A percentile compares a stretch with the other conserved stretches of the same genome.
Evolutionary conservation across 2,113 vertebrate species (phyloP).

Genomic region (Puma concolor): DNA sequence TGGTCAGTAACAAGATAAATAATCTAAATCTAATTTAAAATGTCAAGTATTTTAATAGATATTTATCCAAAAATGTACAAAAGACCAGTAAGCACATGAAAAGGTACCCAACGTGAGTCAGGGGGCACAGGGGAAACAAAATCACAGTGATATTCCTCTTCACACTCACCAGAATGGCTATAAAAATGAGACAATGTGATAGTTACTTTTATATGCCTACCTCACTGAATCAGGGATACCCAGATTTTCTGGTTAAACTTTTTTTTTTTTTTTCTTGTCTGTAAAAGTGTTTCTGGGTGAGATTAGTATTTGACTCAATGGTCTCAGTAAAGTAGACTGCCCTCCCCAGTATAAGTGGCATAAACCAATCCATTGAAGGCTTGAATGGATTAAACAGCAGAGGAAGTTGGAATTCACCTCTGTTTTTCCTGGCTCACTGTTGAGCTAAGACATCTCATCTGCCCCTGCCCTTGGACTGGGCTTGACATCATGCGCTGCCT

Average conservation of each 20-base stretch:
- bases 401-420: neutral
- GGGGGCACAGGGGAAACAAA: neutral
- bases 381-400: neutral
- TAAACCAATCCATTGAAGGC: neutral
- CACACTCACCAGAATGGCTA: neutral
- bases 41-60: neutral
- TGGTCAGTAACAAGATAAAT: neutral
- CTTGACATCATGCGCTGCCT: no score
- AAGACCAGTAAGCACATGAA: neutral
- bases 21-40: neutral
- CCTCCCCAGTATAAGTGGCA: neutral
- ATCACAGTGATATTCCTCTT: neutral
- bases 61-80: neutral
- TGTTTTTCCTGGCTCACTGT: neutral
- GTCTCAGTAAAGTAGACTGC: neutral
- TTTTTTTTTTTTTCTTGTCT: neutral
- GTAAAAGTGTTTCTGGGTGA: neutral
- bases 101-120: neutral
- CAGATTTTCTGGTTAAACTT: neutral
- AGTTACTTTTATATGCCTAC: neutral
- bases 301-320: neutral
- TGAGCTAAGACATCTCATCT: neutral
- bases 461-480: no score
- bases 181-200: neutral
- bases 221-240: neutral